Percentiles rank a stretch among this genome's conserved stretches.
These are phyloP conservation scores for Alfaro cultratus DNA, from an alignment of 2,797 vertebrate genomes.

Conservation along the genomic window DNA sequence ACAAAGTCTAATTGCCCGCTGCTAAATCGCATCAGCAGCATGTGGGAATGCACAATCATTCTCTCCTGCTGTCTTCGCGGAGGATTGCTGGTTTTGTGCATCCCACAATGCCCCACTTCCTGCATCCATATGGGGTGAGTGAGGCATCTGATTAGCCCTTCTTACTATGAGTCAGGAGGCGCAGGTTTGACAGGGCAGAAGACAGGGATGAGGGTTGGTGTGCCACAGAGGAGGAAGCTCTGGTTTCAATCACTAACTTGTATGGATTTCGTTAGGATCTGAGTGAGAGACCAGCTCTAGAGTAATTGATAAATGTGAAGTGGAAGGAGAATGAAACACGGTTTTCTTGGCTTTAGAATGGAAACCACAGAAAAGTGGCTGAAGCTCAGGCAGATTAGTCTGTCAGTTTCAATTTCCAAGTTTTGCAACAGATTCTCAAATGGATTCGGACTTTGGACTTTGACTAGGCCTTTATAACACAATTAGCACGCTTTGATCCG, in stretches of 20 bases:
- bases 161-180: conserved; percentile 47
- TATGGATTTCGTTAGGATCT: neutral
- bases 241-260: neutral
- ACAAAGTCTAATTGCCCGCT: conserved; percentile 36
- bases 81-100: conserved; percentile 40
- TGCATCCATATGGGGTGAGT: conserved; percentile 31
- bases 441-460: neutral
- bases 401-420: neutral
- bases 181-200: conserved; percentile 48
- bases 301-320: neutral
- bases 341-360: neutral
- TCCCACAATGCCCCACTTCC: conserved; percentile 43
- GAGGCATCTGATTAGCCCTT: conserved; percentile 36
- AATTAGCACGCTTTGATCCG: neutral
- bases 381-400: neutral
- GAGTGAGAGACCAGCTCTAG: neutral
- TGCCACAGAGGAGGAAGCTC: conserved; percentile 2
- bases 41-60: conserved; percentile 33
- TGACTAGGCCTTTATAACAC: neutral
- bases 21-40: conserved; percentile 59
- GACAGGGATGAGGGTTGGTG: conserved; percentile 21
- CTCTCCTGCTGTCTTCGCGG: conserved; percentile 42
- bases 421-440: neutral
- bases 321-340: too few species aligned
- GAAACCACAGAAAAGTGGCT: neutral